phyloP scores from a whole-genome alignment of 2,888 invertebrate genomes.

The Flexamia atlantica region DNA sequence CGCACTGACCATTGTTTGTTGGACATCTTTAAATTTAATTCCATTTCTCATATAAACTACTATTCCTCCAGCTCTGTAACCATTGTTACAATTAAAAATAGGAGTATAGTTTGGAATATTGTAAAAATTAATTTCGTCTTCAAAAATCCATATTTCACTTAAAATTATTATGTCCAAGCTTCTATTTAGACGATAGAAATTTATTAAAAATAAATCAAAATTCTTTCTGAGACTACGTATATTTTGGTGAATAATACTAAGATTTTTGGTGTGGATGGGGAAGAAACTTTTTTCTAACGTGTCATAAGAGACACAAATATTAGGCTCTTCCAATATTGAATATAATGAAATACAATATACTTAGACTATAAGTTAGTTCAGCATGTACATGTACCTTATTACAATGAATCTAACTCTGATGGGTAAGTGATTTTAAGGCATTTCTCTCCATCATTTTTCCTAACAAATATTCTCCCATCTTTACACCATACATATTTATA shows the following conservation, averaged over 20 bases:
- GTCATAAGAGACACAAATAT: not conserved
- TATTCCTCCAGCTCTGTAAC: not conserved
- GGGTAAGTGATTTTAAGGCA: not conserved
- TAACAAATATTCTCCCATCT: not conserved
- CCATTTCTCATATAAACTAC: not conserved
- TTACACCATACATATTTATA: constrained; percentile 21
- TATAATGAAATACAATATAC: not conserved
- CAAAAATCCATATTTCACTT: constrained; percentile 34
- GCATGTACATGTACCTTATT: not conserved
- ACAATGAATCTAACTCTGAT: not conserved
- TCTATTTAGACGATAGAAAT: not conserved
- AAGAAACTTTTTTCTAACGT: not conserved
- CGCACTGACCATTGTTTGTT: not conserved
- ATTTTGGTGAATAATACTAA: constrained; percentile 9
- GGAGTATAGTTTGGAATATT: not conserved
- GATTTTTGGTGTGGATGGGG: not conserved
- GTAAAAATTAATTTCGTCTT: constrained; percentile 11
- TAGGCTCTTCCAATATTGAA: not conserved
- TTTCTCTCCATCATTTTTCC: not conserved
- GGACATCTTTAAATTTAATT: not conserved
- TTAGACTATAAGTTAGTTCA: not conserved
- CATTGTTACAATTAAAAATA: not conserved
- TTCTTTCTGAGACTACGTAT: constrained; percentile 42
- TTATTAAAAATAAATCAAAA: constrained; percentile 25
- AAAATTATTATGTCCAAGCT: constrained; percentile 12